A percentile compares a stretch with the other conserved stretches of the same genome.
These are phyloP conservation scores for Chaenodraco wilsoni DNA, from an alignment of 2,797 vertebrate species.

Conservation along the genomic window DNA sequence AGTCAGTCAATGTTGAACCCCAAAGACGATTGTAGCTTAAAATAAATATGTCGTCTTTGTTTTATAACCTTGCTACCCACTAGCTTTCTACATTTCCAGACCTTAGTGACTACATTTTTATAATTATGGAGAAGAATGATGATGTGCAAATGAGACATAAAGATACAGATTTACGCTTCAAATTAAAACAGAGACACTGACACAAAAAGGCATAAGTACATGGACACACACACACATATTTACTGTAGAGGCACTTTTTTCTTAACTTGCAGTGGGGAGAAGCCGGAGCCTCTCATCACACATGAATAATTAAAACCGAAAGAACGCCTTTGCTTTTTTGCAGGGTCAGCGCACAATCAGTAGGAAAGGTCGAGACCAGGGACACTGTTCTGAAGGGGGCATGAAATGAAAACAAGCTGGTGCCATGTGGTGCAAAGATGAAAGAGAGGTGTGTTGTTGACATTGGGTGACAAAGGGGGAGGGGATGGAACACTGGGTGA, in stretches of 20 bases:
- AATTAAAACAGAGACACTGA: constrained; percentile 19
- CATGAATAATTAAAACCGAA: constrained; percentile 82
- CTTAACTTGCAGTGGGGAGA: constrained; percentile 54
- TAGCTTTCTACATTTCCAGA: neutral
- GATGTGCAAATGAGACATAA: neutral
- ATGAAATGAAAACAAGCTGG: constrained; percentile 64
- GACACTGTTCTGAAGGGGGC: constrained; percentile 51
- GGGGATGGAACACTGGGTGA: constrained; percentile 3
- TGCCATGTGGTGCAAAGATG: constrained; percentile 42
- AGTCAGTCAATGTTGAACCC: neutral
- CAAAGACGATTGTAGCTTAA: neutral
- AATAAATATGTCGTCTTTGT: neutral
- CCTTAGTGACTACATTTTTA: neutral
- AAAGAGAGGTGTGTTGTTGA: constrained; percentile 50
- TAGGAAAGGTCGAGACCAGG: constrained; percentile 70
- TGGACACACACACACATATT: neutral
- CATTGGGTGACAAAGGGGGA: constrained; percentile 40
- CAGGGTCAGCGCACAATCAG: constrained; percentile 79
- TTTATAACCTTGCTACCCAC: neutral
- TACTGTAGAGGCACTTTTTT: constrained; percentile 48
- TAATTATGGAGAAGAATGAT: neutral
- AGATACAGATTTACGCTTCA: neutral
- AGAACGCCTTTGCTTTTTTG: constrained; percentile 73
- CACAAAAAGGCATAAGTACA: constrained; percentile 10
- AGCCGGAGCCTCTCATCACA: constrained; percentile 69